Base-by-base conservation (phyloP, 1,140 invertebrate genomes). In the Camponotus vicinus region DNA sequence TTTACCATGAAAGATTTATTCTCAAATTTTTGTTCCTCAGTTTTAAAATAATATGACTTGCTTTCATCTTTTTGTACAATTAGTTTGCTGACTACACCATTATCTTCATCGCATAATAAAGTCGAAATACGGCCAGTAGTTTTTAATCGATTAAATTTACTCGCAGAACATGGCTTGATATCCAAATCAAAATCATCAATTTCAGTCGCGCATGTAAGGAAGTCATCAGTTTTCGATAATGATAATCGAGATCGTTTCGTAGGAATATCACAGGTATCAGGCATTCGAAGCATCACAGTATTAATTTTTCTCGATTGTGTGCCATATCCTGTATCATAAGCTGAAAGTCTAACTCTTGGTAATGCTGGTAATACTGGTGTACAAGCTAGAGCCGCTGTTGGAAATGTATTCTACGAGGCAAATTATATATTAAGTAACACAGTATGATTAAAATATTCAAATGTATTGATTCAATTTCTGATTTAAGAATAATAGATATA, bases 201-300 rank as follows among this genome's bases (percentile, higher is more conserved):
- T 45, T 83, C 79, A 0, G 55, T 63, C 2, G 52, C 40, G n/a
- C 55, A 73, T 15, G 32, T 75, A 59, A 61, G 5, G 3, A 40
- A 75, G 21, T 82, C 18, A 18, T 61, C n/a, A 61, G 42, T 37
- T 13, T 3, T 45, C n/a, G 40, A 11, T 49, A 75, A 15, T 40
- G 55, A 75, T 27, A 83, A 61, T 83, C 79, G 79, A n/a, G 42
- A 34, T 7, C 55, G 79, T 83, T 83, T 83, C 13, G 42, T 61
- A 13, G 79, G 79, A 45, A 82, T 73, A 6, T 73, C 40, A 32
- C 69, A 63, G 1, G 57, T 73, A 73, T 73, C 42, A 32, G 32
- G 8, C 8, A 34, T 27, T 21, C 7, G 40, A 49, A 37, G 3
- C 4, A 32, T 80, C 45, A 49, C 6, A 52, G 27, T 73, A 9